Evolutionary conservation across 2,888 invertebrate species (phyloP).

Genomic region (Diarsia brunnea): DNA sequence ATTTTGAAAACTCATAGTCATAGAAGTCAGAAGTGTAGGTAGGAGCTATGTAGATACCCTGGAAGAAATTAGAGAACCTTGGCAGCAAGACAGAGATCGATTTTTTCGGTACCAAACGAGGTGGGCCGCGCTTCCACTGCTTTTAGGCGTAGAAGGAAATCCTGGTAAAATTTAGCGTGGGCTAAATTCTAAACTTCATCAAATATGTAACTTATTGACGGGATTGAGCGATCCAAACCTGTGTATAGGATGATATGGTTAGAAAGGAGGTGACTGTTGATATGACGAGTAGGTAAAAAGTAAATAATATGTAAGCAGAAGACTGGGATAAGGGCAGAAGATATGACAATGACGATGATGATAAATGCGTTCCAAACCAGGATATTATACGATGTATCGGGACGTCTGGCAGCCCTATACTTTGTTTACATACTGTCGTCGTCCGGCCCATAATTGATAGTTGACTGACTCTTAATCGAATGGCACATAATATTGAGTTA

Average conservation of each 20-base stretch:
- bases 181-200: background rate
- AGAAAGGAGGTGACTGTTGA: too few species aligned
- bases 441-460: background rate
- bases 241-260: too few species aligned
- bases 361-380: background rate
- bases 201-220: background rate
- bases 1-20: background rate
- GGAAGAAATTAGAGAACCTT: background rate
- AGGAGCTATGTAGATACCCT: background rate
- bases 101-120: background rate
- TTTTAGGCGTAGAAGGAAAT: background rate
- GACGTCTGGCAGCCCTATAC: background rate
- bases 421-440: constrained; percentile 34
- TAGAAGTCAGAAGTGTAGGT: background rate
- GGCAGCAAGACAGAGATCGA: background rate
- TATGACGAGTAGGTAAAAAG: too few species aligned
- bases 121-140: background rate
- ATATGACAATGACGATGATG: too few species aligned
- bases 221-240: background rate
- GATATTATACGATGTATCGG: background rate
- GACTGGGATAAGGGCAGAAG: too few species aligned
- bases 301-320: too few species aligned
- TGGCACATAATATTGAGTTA: constrained; percentile 22
- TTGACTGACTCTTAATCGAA: constrained; percentile 32
- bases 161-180: background rate